Evolutionary conservation across 2,113 vertebrate species (phyloP).

Genomic region (Embiotoca jacksoni): DNA sequence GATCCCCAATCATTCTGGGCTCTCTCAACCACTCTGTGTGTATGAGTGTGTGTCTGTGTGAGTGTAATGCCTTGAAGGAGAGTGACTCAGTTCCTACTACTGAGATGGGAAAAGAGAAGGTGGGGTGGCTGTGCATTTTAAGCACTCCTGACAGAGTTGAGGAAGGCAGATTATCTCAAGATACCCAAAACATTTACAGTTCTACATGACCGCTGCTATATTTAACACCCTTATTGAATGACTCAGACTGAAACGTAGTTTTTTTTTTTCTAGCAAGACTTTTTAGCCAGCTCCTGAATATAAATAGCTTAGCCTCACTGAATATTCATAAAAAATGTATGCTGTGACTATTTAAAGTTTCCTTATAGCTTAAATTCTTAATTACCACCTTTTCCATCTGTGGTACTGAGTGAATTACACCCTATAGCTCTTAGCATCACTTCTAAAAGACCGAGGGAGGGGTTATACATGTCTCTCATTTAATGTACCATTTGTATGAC

Average conservation of each 20-base stretch:
- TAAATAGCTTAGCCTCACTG: conserved; percentile 52
- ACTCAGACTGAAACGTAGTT: conserved; percentile 15
- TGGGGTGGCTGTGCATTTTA: conserved; percentile 24
- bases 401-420: conserved; percentile 54
- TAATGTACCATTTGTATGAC: conserved; percentile 1
- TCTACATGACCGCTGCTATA: conserved; percentile 34
- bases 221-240: conserved; percentile 35
- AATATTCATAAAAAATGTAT: conserved; percentile 53
- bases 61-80: conserved; percentile 49
- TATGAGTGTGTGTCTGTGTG: neutral
- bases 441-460: conserved; percentile 22
- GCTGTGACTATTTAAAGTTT: conserved; percentile 62
- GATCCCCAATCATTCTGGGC: conserved; percentile 38
- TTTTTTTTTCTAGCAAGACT: conserved; percentile 17
- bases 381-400: conserved; percentile 61
- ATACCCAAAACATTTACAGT: conserved; percentile 61
- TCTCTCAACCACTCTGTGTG: conserved; percentile 24
- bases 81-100: conserved; percentile 65
- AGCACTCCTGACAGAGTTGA: conserved; percentile 35
- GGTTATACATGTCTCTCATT: conserved; percentile 30
- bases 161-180: conserved; percentile 47
- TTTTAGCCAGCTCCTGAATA: conserved; percentile 25
- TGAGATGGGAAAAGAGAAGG: conserved; percentile 30
- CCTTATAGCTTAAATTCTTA: conserved; percentile 50
- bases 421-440: conserved; percentile 53